Evolutionary conservation across 2,888 invertebrate genomes (phyloP).

Genomic region (Pammene fasciana): DNA sequence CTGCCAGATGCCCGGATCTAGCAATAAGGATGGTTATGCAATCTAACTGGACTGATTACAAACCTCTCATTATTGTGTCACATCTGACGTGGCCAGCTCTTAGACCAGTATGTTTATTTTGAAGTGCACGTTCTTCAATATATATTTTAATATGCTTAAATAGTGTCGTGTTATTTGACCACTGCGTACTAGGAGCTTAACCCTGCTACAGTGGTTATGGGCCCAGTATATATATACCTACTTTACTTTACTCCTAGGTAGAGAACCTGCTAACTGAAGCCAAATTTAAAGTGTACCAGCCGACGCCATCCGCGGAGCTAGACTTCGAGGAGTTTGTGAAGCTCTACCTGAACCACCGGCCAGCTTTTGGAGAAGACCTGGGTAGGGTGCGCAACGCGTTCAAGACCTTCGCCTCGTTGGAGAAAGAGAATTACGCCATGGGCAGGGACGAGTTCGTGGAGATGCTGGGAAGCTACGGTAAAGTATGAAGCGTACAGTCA

Average conservation of each 20-base stretch:
- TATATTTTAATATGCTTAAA: no score
- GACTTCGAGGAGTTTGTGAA: constrained; percentile 86
- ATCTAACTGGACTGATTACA: no score
- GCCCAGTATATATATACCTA: no score
- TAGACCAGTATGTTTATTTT: no score
- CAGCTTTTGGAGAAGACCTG: constrained; percentile 80
- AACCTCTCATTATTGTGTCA: no score
- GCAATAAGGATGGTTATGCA: no score
- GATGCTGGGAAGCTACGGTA: constrained; percentile 66
- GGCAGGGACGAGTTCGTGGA: constrained; percentile 70
- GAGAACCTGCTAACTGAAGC: constrained; percentile 85
- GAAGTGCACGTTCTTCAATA: no score
- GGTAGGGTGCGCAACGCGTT: constrained; percentile 77
- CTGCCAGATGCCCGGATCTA: no score
- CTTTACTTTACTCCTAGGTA: constrained; percentile 63
- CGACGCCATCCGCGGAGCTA: constrained; percentile 77
- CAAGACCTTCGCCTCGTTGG: constrained; percentile 62
- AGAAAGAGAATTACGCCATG: constrained; percentile 54
- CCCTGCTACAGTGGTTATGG: no score
- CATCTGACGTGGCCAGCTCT: no score
- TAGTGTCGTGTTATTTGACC: no score
- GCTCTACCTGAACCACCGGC: constrained; percentile 86
- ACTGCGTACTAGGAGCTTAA: no score
- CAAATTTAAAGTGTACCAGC: constrained; percentile 78
- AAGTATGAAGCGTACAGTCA: neutral